Conservation (phyloP, 2,113 vertebrate species). For the Salvelinus alpinus region DNA sequence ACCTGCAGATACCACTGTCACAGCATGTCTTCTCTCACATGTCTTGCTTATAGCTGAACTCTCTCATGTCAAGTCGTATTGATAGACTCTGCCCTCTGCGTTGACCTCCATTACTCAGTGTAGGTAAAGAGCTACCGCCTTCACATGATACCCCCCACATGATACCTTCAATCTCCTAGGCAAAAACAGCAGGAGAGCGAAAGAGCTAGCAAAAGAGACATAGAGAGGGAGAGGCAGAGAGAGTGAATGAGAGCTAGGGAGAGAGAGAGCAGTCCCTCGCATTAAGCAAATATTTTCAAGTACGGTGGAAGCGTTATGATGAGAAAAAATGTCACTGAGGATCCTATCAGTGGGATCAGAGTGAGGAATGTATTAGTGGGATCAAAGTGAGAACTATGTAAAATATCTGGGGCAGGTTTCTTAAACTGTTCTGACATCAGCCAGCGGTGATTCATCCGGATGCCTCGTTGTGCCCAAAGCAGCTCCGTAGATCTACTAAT, state of each 20-base stretch:
- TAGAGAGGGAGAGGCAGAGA: background rate
- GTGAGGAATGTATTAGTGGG: slow-evolving; percentile 22
- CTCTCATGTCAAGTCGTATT: background rate
- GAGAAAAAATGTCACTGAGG: slow-evolving; percentile 20
- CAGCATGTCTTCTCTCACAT: background rate
- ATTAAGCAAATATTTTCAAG: slow-evolving; percentile 17
- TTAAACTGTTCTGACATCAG: slow-evolving; percentile 48
- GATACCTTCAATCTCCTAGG: background rate
- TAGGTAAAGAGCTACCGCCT: background rate
- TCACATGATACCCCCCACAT: background rate
- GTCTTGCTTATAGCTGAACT: background rate
- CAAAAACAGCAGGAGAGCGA: background rate
- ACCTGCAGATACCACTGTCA: background rate
- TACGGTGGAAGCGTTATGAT: slow-evolving; percentile 17
- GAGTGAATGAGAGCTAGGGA: background rate
- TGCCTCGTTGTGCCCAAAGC: slow-evolving; percentile 21
- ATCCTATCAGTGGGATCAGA: slow-evolving; percentile 59
- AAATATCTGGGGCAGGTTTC: slow-evolving; percentile 52
- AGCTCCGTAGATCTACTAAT: slow-evolving; percentile 32
- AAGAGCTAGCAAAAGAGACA: background rate
- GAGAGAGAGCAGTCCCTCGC: background rate
- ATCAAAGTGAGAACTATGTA: slow-evolving; percentile 49
- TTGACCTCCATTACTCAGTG: background rate
- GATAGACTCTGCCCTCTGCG: background rate
- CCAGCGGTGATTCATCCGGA: slow-evolving; percentile 48